Evolutionary conservation across 2,113 vertebrate genomes (phyloP).

Genomic region (Lates calcarifer): DNA sequence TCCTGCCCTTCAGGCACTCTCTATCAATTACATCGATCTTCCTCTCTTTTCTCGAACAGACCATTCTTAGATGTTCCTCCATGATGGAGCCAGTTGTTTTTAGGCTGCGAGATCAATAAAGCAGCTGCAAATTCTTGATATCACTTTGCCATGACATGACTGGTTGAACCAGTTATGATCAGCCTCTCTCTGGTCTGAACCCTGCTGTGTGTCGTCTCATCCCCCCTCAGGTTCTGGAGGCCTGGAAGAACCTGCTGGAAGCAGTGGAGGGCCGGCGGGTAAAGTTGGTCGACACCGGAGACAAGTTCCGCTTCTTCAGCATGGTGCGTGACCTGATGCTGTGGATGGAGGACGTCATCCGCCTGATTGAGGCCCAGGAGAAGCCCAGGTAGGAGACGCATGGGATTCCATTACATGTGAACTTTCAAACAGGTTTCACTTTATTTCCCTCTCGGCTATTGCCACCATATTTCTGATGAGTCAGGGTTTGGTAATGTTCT

Average conservation of each 20-base stretch:
- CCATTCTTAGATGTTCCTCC: no score
- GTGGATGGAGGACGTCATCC: constrained; percentile 99
- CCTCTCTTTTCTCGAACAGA: no score
- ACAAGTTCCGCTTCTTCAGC: constrained; percentile 99
- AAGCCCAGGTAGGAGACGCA: constrained; percentile 89
- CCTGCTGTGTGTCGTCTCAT: not conserved
- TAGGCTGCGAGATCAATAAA: not conserved
- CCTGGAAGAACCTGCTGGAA: constrained; percentile 95
- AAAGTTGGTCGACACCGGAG: constrained; percentile 93
- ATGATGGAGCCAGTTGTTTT: not conserved
- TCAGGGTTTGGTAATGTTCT: no score
- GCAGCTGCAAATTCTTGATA: not conserved
- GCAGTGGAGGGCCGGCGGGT: constrained; percentile 93
- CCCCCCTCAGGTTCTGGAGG: constrained; percentile 89
- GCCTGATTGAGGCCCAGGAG: constrained; percentile 98
- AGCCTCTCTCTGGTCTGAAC: not conserved
- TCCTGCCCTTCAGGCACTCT: no score
- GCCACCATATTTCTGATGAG: no score
- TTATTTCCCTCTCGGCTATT: no score
- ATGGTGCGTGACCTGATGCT: constrained; percentile 99
- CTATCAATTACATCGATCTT: not conserved
- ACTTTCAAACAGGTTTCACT: no score
- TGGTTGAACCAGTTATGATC: not conserved
- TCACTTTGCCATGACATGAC: not conserved
- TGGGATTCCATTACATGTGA: no score